Percentiles rank a stretch among this genome's conserved stretches.
Conservation (phyloP, 2,113 vertebrate species). For the Oreotrochilus melanogaster region DNA sequence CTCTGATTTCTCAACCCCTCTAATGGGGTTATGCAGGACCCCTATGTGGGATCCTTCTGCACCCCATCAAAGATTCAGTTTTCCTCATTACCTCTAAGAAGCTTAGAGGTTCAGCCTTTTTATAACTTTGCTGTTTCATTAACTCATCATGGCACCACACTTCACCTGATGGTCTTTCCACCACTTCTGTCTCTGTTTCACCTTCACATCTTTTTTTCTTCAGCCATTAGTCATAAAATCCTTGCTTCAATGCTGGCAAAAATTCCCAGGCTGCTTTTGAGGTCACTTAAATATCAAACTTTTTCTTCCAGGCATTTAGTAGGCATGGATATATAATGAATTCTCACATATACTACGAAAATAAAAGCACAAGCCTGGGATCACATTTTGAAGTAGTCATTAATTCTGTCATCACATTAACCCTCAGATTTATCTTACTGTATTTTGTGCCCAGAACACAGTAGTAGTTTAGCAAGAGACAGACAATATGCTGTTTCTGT, state of each 20-base stretch:
- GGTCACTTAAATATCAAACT: background rate
- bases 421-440: background rate
- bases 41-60: background rate
- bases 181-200: background rate
- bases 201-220: background rate
- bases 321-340: background rate
- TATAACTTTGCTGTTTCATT: background rate
- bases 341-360: background rate
- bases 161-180: background rate
- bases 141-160: background rate
- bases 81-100: background rate
- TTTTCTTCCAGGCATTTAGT: background rate
- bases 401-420: background rate
- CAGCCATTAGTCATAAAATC: background rate
- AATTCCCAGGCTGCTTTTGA: background rate
- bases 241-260: background rate
- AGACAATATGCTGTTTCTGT: background rate
- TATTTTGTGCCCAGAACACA: background rate
- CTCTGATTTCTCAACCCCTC: background rate
- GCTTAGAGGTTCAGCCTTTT: background rate
- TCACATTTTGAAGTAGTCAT: background rate
- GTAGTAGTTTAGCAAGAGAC: background rate
- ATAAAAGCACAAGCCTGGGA: background rate
- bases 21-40: background rate
- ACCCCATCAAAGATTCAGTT: background rate